A percentile compares a stretch with the other conserved stretches of the same genome.
Conservation (phyloP, 2,888 invertebrate genomes). For the Polyploca ridens region DNA sequence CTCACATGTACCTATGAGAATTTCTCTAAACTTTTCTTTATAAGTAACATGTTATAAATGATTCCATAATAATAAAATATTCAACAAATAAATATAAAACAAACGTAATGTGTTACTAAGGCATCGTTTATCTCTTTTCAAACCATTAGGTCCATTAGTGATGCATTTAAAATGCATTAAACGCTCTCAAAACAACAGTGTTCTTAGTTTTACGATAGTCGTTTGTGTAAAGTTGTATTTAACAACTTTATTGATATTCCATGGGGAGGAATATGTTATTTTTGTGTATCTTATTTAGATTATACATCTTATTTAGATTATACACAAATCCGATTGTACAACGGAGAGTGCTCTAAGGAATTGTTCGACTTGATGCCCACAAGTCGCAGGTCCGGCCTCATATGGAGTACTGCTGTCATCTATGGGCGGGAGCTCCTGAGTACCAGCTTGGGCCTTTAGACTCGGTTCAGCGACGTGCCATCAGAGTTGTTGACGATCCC, state of each 20-base stretch:
- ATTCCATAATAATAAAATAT: not conserved
- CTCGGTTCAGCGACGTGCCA: too few relatives aligned
- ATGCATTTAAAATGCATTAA: not conserved
- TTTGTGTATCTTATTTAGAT: not conserved
- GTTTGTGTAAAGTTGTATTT: not conserved
- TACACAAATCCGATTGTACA: too few relatives aligned
- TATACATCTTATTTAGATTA: not conserved
- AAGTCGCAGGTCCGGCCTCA: too few relatives aligned
- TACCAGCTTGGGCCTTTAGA: too few relatives aligned
- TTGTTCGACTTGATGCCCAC: too few relatives aligned
- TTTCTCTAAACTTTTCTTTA: too few relatives aligned
- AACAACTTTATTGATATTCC: not conserved
- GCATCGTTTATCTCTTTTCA: not conserved
- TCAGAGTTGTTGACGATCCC: too few relatives aligned
- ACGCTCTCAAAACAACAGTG: not conserved
- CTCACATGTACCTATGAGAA: too few relatives aligned
- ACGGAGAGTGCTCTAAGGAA: too few relatives aligned
- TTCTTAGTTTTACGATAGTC: not conserved
- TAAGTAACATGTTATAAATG: not conserved
- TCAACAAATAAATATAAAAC: not conserved
- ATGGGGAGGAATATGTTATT: not conserved
- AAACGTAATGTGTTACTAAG: not conserved
- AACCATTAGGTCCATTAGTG: conserved; percentile 6
- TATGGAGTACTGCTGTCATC: too few relatives aligned
- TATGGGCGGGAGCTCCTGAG: too few relatives aligned